Percentiles rank a stretch among this genome's conserved stretches.
Evolutionary conservation across 1,140 invertebrate species (phyloP).

Genomic region (Magallana angulata): DNA sequence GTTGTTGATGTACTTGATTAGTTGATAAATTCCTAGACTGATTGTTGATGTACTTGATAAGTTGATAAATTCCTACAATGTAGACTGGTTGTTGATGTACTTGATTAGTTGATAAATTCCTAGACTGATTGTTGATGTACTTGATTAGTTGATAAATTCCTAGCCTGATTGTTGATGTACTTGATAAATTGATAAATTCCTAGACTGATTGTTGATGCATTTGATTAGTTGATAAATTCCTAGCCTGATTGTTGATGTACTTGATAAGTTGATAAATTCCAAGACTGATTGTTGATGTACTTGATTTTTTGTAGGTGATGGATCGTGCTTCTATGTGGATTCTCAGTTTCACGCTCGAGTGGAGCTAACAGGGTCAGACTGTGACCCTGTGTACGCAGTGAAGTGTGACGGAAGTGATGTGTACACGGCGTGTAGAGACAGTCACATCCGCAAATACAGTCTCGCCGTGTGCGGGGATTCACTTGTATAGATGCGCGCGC

Average conservation of each 20-base stretch:
- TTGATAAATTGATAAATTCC: conserved; percentile 79
- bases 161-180: not conserved
- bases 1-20: not conserved
- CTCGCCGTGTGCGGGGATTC: conserved; percentile 46
- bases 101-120: not conserved
- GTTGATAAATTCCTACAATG: too few species aligned
- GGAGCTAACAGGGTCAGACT: conserved; percentile 85
- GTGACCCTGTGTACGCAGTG: conserved; percentile 81
- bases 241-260: not conserved
- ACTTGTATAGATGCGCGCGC: not conserved
- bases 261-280: too few species aligned
- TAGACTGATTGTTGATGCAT: not conserved
- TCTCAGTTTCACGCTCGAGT: conserved; percentile 78
- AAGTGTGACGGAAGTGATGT: conserved; percentile 71
- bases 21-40: too few species aligned
- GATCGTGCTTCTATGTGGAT: conserved; percentile 81
- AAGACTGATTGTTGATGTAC: not conserved
- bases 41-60: not conserved
- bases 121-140: not conserved
- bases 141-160: not conserved
- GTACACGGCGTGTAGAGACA: conserved; percentile 78
- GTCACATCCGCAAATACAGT: conserved; percentile 77
- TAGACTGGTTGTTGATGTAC: not conserved
- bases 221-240: not conserved
- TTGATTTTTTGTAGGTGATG: conserved; percentile 81